Evolutionary conservation across 2,797 vertebrate genomes (phyloP).

Genomic region (Sebastes nivosus): DNA sequence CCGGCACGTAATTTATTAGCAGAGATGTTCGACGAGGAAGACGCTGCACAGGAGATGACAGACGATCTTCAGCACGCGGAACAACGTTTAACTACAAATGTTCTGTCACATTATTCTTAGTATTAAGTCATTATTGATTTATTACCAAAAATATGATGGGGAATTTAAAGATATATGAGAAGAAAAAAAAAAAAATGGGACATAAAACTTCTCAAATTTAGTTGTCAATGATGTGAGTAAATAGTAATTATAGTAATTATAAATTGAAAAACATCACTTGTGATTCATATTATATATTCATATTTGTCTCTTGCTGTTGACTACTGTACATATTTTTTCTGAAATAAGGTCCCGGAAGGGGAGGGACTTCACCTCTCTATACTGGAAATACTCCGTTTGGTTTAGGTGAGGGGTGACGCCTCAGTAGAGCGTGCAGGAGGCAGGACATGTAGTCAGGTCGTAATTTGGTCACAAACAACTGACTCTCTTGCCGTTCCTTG

Average conservation of each 20-base stretch:
- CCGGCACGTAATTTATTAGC: conserved; percentile 39
- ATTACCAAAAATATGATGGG: not conserved
- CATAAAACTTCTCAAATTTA: not conserved
- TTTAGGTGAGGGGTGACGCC: too few species aligned
- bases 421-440: accelerated
- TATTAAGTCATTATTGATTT: not conserved
- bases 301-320: too few species aligned
- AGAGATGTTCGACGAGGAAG: conserved; percentile 7
- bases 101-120: not conserved
- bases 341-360: too few species aligned
- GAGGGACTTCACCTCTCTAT: too few species aligned
- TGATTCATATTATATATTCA: too few species aligned
- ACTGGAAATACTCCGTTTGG: too few species aligned
- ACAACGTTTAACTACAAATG: not conserved
- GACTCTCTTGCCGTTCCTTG: too few species aligned
- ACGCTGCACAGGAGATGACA: not conserved
- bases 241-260: too few species aligned
- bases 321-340: too few species aligned
- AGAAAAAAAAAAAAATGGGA: not conserved
- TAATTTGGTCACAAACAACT: too few species aligned
- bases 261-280: too few species aligned
- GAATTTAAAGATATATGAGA: not conserved
- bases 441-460: too few species aligned
- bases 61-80: not conserved
- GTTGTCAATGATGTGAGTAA: not conserved